Conservation (phyloP, 2,888 invertebrate genomes). For the Agriopis leucophaearia region DNA sequence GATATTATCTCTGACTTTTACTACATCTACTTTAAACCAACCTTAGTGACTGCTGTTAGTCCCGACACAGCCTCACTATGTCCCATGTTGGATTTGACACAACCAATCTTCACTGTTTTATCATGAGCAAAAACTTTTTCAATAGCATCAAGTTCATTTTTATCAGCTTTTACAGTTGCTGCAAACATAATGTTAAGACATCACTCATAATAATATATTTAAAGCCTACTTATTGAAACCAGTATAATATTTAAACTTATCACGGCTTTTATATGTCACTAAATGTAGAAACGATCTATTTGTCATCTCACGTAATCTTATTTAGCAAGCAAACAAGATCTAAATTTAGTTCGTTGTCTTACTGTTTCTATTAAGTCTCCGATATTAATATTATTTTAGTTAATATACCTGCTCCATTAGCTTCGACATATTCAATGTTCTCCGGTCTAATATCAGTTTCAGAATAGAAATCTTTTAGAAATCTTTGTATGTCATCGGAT, state of each 20-base stretch:
- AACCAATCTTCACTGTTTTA: conserved; percentile 83
- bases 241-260: too few species aligned
- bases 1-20: too few species aligned
- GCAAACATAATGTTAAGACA: conserved; percentile 19
- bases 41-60: conserved; percentile 85
- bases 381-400: neutral
- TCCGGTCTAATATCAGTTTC: conserved; percentile 88
- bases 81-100: conserved; percentile 74
- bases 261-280: too few species aligned
- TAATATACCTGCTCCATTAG: conserved; percentile 90
- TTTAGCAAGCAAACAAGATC: too few species aligned
- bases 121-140: conserved; percentile 82
- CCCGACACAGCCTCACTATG: conserved; percentile 68
- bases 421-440: conserved; percentile 92
- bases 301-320: too few species aligned
- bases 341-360: too few species aligned
- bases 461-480: conserved; percentile 85
- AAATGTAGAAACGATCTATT: too few species aligned
- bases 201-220: too few species aligned
- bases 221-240: too few species aligned
- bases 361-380: too few species aligned
- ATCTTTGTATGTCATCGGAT: conserved; percentile 71
- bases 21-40: conserved; percentile 31
- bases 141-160: conserved; percentile 87
- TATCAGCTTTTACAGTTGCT: conserved; percentile 87